Percentiles rank a stretch among this genome's conserved stretches.
These are phyloP conservation scores for Agelas oroides DNA, from an alignment of 37 sponge, comb jelly and placozoan species.

Conservation along the genomic window DNA sequence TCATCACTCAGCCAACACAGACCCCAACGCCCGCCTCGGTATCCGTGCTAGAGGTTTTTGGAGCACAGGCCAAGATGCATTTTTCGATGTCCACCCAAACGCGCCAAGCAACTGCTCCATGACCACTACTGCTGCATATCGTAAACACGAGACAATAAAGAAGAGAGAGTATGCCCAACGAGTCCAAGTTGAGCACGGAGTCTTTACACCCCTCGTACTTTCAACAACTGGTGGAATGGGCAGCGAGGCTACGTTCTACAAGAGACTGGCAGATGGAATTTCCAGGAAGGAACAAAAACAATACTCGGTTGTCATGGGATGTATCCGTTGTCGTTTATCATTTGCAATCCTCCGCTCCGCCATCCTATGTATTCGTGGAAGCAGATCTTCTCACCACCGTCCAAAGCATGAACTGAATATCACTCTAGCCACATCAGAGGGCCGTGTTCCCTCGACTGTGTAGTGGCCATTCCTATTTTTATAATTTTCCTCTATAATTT, in stretches of 20 bases:
- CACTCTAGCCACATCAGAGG: no score
- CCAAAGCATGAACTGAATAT: background rate
- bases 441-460: no score
- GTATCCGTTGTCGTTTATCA: constrained; percentile 4
- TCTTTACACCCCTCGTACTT: constrained; percentile 6
- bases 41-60: constrained; percentile 37
- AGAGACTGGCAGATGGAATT: background rate
- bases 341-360: constrained; percentile 2
- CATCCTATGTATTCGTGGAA: constrained; percentile 10
- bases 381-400: background rate
- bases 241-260: background rate
- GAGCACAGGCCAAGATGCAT: constrained; percentile 24
- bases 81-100: constrained; percentile 56
- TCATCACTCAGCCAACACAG: background rate
- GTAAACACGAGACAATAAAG: constrained; percentile 6
- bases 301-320: constrained; percentile 8
- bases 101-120: background rate
- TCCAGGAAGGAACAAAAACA: constrained; percentile 5
- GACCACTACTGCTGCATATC: background rate
- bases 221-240: constrained; percentile 4
- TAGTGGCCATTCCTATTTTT: no score
- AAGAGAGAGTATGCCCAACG: constrained; percentile 25
- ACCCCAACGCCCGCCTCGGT: constrained; percentile 8
- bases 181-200: constrained; percentile 17
- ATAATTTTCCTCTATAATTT: no score